These are phyloP conservation scores for Ahaetulla prasina DNA, from an alignment of 2,113 vertebrate species.

Conservation along the genomic window DNA sequence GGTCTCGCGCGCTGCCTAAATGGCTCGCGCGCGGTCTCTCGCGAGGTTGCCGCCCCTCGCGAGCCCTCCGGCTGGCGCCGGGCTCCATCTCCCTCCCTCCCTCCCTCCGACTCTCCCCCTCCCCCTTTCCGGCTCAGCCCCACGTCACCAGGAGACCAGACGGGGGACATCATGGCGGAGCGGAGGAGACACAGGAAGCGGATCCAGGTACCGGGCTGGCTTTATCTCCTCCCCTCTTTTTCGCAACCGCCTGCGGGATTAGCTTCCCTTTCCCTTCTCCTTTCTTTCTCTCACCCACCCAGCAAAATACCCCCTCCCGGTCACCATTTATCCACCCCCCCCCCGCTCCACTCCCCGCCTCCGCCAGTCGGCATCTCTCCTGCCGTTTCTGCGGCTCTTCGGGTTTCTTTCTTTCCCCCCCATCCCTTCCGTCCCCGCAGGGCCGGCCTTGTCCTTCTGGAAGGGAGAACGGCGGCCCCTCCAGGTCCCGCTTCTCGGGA, in stretches of 20 bases:
- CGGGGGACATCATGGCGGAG: slow-evolving; percentile 93
- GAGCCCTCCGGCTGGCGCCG: slow-evolving; percentile 42
- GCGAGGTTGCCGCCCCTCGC: slow-evolving; percentile 41
- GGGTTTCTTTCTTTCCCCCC: not conserved
- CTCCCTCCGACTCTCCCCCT: not conserved
- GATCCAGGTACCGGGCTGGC: slow-evolving; percentile 80
- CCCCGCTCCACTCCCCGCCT: not conserved
- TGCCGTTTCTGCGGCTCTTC: not conserved
- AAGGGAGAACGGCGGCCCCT: not conserved
- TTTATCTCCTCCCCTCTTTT: no score
- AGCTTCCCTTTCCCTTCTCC: not conserved
- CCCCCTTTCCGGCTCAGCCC: slow-evolving; percentile 29
- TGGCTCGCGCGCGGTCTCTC: slow-evolving; percentile 54
- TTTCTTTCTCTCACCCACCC: not conserved
- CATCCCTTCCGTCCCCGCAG: fast-evolving
- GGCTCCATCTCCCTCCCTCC: not conserved
- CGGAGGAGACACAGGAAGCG: slow-evolving; percentile 95
- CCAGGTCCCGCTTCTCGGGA: not conserved
- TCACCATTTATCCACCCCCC: not conserved
- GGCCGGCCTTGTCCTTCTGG: not conserved
- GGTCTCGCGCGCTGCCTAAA: slow-evolving; percentile 44
- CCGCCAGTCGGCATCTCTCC: not conserved
- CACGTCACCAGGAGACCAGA: slow-evolving; percentile 76
- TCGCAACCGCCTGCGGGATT: not conserved
- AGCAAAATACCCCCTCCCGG: no score